phyloP scores from a whole-genome alignment of 1,140 invertebrate genomes.

The Macrobrachium rosenbergii region DNA sequence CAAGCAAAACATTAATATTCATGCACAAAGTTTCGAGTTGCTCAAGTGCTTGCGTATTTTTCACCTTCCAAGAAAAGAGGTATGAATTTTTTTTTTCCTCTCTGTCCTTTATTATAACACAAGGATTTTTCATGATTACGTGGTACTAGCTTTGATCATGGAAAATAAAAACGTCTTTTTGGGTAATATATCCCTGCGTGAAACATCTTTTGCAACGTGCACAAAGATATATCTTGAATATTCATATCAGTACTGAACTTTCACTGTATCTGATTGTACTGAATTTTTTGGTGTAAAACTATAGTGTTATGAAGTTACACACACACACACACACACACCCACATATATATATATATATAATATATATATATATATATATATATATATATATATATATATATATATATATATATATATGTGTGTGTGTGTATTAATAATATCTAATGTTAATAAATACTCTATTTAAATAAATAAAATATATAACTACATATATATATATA shows the following conservation, averaged over 20 bases:
- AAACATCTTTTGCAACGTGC: too few relatives aligned
- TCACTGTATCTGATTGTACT: too few relatives aligned
- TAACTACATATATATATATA: not conserved
- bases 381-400: slow-evolving; percentile 14
- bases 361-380: not conserved
- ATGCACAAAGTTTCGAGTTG: not conserved
- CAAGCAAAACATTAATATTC: slow-evolving; percentile 1
- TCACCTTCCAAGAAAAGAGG: not conserved
- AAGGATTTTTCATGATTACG: too few relatives aligned
- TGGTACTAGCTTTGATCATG: too few relatives aligned
- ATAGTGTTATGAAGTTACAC: not conserved
- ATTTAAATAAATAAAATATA: too few relatives aligned
- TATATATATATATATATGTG: not conserved
- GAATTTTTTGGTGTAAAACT: not conserved
- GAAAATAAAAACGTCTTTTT: too few relatives aligned
- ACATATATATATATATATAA: slow-evolving; percentile 5
- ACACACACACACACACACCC: not conserved
- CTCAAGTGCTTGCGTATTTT: not conserved
- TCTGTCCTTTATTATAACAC: too few relatives aligned
- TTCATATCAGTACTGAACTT: too few relatives aligned
- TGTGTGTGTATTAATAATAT: too few relatives aligned
- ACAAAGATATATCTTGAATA: too few relatives aligned
- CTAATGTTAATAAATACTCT: too few relatives aligned
- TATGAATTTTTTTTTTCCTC: not conserved
- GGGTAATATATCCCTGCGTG: too few relatives aligned